Percentiles rank a stretch among this genome's conserved stretches.
Conservation (phyloP, 2,113 vertebrate genomes). For the Rhynchomys soricoides region DNA sequence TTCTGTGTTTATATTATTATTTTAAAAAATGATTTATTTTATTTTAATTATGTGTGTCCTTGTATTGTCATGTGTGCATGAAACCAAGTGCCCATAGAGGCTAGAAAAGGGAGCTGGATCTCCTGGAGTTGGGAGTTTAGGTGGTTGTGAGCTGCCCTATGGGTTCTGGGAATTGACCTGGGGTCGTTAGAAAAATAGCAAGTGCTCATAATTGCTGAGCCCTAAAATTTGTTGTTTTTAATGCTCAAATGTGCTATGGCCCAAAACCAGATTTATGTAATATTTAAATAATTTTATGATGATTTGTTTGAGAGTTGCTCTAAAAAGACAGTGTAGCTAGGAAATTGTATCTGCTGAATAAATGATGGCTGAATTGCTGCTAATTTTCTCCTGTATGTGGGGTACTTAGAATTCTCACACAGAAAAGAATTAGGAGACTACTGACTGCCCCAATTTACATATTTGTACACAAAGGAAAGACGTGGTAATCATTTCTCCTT, state of each 20-base stretch:
- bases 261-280: conserved; percentile 40
- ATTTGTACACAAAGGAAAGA: conserved; percentile 47
- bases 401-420: neutral
- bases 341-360: conserved; percentile 46
- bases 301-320: conserved; percentile 16
- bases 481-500: conserved; percentile 43
- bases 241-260: conserved; percentile 27
- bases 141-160: neutral
- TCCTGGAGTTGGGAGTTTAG: neutral
- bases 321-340: conserved; percentile 5
- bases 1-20: neutral
- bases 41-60: neutral
- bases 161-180: neutral
- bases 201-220: neutral
- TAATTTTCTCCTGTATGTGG: neutral
- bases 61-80: neutral
- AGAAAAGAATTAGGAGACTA: conserved; percentile 28
- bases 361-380: neutral
- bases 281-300: neutral
- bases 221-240: neutral
- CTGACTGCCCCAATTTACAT: conserved; percentile 24
- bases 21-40: neutral
- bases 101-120: neutral
- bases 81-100: neutral
- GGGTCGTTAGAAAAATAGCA: neutral